Conservation (phyloP, 2,797 vertebrate genomes). For the Rachycentron canadum region DNA sequence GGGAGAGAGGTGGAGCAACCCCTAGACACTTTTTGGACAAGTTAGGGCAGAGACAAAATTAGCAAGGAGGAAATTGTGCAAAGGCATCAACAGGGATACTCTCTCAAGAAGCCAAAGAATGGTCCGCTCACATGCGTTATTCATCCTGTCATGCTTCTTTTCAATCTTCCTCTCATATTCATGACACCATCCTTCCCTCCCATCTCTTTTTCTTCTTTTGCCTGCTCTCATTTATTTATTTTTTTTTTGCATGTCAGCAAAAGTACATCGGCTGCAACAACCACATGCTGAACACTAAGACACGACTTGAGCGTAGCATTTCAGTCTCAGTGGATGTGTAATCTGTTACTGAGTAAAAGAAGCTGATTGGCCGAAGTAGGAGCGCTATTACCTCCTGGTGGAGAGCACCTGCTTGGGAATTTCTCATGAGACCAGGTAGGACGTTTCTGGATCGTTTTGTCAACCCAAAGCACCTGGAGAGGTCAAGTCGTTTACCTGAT, state of each 20-base stretch:
- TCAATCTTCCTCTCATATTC: slow-evolving; percentile 33
- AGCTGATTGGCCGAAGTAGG: slow-evolving; percentile 58
- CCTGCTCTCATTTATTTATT: slow-evolving; percentile 1
- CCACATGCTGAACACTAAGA: slow-evolving; percentile 52
- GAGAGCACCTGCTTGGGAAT: slow-evolving; percentile 55
- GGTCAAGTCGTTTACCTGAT: slow-evolving; percentile 54
- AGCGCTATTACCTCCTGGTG: slow-evolving; percentile 32
- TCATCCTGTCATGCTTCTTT: slow-evolving; percentile 46
- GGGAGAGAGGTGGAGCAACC: slow-evolving; percentile 42
- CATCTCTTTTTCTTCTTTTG: slow-evolving; percentile 21
- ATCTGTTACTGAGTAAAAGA: slow-evolving; percentile 48
- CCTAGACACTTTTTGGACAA: slow-evolving; percentile 72
- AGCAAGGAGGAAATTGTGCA: slow-evolving; percentile 22
- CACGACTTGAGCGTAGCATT: slow-evolving; percentile 30
- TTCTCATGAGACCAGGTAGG: slow-evolving; percentile 72
- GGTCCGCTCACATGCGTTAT: slow-evolving; percentile 38
- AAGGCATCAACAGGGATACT: slow-evolving; percentile 40
- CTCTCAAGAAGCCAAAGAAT: slow-evolving; percentile 51
- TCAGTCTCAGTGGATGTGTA: slow-evolving; percentile 38
- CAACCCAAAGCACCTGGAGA: slow-evolving; percentile 41
- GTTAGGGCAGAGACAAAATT: slow-evolving; percentile 58
- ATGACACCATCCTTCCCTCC: slow-evolving; percentile 32
- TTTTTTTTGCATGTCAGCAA: slow-evolving; percentile 70
- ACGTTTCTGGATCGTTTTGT: slow-evolving; percentile 54
- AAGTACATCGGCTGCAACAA: slow-evolving; percentile 59